Conservation (phyloP, 2,113 vertebrate genomes). For the Taxidea taxus region DNA sequence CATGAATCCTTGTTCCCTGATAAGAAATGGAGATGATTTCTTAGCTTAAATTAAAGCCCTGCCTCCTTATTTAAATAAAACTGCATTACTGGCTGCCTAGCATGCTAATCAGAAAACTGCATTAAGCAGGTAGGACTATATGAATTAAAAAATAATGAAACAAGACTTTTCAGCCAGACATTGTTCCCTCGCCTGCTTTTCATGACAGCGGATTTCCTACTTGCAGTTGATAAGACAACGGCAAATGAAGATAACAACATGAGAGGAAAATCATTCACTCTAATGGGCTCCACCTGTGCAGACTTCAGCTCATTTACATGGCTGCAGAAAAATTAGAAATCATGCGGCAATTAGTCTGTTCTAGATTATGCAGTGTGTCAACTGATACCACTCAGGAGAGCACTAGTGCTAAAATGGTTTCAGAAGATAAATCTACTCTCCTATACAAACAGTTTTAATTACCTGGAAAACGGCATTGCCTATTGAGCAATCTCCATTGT, state of each 20-base stretch:
- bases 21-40: conserved; percentile 88
- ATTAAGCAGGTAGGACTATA: conserved; percentile 95
- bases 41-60: conserved; percentile 87
- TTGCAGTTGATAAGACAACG: conserved; percentile 86
- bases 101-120: conserved; percentile 92
- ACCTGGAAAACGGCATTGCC: conserved; percentile 87
- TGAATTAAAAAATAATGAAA: conserved; percentile 98
- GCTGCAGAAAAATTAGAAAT: conserved; percentile 92
- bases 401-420: conserved; percentile 87
- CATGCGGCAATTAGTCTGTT: conserved; percentile 89
- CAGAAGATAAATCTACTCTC: conserved; percentile 88
- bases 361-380: conserved; percentile 89
- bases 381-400: conserved; percentile 90
- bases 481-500: conserved; percentile 84
- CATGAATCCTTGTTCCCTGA: conserved; percentile 85
- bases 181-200: conserved; percentile 87
- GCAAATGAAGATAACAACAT: conserved; percentile 89
- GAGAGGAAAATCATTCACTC: conserved; percentile 85
- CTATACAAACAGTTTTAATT: conserved; percentile 91
- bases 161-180: conserved; percentile 94
- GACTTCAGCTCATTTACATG: conserved; percentile 88
- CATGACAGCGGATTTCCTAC: conserved; percentile 87
- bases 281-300: conserved; percentile 89
- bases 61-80: conserved; percentile 89
- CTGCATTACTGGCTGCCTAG: conserved; percentile 84